Evolutionary conservation across 2,888 invertebrate genomes (phyloP).

Genomic region (Cephus sareptanus): DNA sequence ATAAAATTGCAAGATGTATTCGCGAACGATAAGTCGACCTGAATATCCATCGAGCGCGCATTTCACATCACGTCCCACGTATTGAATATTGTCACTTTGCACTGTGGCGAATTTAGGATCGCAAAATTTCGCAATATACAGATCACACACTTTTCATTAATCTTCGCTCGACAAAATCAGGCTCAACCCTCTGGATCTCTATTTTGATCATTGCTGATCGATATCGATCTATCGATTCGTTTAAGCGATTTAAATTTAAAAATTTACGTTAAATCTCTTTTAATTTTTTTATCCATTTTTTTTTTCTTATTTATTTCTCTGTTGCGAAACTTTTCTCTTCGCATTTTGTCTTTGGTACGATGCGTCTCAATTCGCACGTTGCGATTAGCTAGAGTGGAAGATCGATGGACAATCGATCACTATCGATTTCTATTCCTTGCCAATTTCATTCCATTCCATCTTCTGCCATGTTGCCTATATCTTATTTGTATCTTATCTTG

Average conservation of each 20-base stretch:
- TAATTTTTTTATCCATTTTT: not conserved
- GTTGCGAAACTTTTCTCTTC: not conserved
- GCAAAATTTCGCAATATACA: not conserved
- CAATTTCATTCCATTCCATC: not conserved
- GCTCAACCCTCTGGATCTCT: not conserved
- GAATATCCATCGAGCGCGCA: slow-evolving; percentile 1
- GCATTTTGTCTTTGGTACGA: not conserved
- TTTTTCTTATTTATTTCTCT: not conserved
- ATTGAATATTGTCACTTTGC: not conserved
- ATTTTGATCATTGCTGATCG: not conserved
- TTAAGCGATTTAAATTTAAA: not conserved
- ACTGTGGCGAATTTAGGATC: not conserved
- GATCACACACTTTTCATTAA: not conserved
- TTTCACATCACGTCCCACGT: not conserved
- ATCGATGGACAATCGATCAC: not conserved
- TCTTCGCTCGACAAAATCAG: not conserved
- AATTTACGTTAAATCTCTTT: not conserved
- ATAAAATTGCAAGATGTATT: not conserved
- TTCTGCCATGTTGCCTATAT: not conserved
- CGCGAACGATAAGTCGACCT: not conserved
- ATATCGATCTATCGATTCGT: not conserved
- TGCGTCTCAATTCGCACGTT: not conserved
- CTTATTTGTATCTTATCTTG: slow-evolving; percentile 30
- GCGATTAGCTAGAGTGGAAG: not conserved
- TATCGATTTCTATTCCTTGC: not conserved